Conservation (phyloP, 2,797 vertebrate species). For the Melanotaenia trifasciata region DNA sequence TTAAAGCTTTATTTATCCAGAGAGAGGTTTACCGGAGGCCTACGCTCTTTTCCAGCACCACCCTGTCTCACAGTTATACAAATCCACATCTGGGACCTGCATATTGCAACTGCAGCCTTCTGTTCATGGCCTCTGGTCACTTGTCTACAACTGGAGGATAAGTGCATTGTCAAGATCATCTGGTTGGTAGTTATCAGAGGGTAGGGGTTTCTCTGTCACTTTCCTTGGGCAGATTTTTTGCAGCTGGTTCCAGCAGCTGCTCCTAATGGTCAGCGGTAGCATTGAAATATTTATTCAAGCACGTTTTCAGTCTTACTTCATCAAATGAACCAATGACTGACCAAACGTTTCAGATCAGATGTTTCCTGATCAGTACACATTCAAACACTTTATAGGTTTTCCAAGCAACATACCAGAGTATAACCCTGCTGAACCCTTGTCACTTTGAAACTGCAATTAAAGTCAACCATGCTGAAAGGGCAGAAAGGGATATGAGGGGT, state of each 20-base stretch:
- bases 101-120: constrained; percentile 42
- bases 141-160: constrained; percentile 33
- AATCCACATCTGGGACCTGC: constrained; percentile 40
- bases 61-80: constrained; percentile 31
- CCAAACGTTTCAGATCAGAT: not conserved
- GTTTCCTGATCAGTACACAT: not conserved
- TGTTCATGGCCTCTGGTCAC: constrained; percentile 21
- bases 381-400: constrained; percentile 3
- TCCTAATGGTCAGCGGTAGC: constrained; percentile 6
- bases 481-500: constrained; percentile 24
- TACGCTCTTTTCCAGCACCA: constrained; percentile 31
- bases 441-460: not conserved
- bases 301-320: constrained; percentile 19
- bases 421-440: not conserved
- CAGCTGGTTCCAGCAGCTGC: constrained; percentile 11
- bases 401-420: not conserved
- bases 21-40: constrained; percentile 17
- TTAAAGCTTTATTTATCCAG: constrained; percentile 40
- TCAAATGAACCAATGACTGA: not conserved
- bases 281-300: constrained; percentile 5
- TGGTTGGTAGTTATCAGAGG: constrained; percentile 10
- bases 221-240: constrained; percentile 13
- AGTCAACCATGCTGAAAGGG: not conserved
- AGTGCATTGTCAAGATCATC: constrained; percentile 43
- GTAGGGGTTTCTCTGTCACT: not conserved